A percentile compares a stretch with the other conserved stretches of the same genome.
Conservation (phyloP, 2,888 invertebrate species). For the Mimas tiliae region DNA sequence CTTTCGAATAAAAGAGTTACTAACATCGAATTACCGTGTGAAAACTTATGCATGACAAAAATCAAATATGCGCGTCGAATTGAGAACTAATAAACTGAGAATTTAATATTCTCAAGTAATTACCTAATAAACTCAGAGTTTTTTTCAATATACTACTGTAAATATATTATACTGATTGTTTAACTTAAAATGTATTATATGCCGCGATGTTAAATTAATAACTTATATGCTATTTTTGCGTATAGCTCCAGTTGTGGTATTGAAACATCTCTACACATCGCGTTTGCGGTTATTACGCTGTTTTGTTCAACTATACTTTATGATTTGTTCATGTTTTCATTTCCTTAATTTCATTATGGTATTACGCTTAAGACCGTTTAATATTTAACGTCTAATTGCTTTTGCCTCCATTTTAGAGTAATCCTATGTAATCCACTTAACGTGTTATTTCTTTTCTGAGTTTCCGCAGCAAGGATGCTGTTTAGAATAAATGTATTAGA, state of each 20-base stretch:
- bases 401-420: constrained; percentile 13
- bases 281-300: constrained; percentile 17
- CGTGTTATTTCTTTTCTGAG: background rate
- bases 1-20: too few relatives aligned
- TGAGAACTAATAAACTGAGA: too few relatives aligned
- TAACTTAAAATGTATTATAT: too few relatives aligned
- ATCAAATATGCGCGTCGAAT: too few relatives aligned
- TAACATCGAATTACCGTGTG: too few relatives aligned
- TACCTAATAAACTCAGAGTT: too few relatives aligned
- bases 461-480: background rate
- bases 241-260: background rate
- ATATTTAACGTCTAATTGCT: constrained; percentile 21
- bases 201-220: too few relatives aligned
- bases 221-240: too few relatives aligned
- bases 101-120: too few relatives aligned
- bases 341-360: constrained; percentile 21
- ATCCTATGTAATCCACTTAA: constrained; percentile 18
- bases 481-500: background rate
- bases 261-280: background rate
- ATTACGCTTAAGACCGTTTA: constrained; percentile 12
- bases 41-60: too few relatives aligned
- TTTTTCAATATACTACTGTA: too few relatives aligned
- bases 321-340: constrained; percentile 23
- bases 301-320: constrained; percentile 23
- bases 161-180: too few relatives aligned